Base-by-base conservation (phyloP, 2,113 vertebrate species). In the Mastomys coucha region DNA sequence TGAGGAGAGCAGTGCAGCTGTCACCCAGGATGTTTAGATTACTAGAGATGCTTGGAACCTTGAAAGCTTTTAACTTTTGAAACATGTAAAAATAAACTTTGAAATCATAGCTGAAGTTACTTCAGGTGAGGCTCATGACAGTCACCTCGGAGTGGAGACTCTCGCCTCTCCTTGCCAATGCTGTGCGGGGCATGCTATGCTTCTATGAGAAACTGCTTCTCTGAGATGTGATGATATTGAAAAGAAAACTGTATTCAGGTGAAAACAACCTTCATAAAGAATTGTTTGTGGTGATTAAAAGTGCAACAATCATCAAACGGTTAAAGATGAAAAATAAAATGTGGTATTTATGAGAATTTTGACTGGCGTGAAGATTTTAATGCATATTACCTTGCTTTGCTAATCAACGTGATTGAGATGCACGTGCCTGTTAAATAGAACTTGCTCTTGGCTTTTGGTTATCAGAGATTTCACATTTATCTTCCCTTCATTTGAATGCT, bases 371-470 rank as follows among this genome's bases (percentile, higher is more conserved):
- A 97, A 96, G 31, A 91, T 97, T 98, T 97, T 88, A 75, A 63
- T 95, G 94, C 96, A 86, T 93, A 96, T 98, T 97, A 95, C 95
- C 75, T 93, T 95, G 91, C 93, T 97, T 96, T 97, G 88, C 91
- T 98, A 97, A 97, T 97, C 94, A 97, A 96, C 95, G 92, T 95
- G 93, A 97, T 96, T 97, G 96, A 93, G 93, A 77, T 97, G 93
- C 94, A 84, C 91, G 97, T 98, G 88, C 81, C 67, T 95, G 75
- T 98, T 97, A 97, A 97, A 97, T 91, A 94, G 82, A 92, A 94
- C 39, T 85, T 84, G 84, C 53, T 96, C 88, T 96, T 28, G 6
- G 69, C 89, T 95, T 95, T 91, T 76, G 76, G 88, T 90, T 93
- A 93, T 78, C 78, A 91, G 72, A 72, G 19, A 87, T 94, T 97